Conservation (phyloP, 2,797 vertebrate species). For the Eurystomus glaucurus region DNA sequence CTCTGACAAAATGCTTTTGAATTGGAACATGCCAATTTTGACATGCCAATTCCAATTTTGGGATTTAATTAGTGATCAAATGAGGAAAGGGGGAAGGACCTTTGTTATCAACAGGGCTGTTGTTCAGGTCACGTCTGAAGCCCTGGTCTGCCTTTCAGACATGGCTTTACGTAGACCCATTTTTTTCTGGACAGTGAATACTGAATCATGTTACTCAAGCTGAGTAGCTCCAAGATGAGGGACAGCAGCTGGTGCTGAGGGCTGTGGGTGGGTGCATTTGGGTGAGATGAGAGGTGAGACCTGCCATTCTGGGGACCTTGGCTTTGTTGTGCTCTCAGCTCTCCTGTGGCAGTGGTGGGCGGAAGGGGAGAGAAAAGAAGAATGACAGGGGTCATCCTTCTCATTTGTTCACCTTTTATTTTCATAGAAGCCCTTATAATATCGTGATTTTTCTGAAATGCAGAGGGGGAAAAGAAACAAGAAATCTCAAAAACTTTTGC, state of each 20-base stretch:
- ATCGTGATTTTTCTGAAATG: neutral
- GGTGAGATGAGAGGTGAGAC: neutral
- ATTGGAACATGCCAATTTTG: neutral
- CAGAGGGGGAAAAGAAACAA: accelerated
- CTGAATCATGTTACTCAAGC: neutral
- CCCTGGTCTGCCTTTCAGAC: neutral
- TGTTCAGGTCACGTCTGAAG: neutral
- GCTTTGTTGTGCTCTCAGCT: accelerated
- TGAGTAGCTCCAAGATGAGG: neutral
- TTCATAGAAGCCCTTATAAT: neutral
- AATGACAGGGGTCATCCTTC: neutral
- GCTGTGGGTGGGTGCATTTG: accelerated
- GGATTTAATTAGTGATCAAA: neutral
- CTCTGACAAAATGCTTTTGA: neutral
- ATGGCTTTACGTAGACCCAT: neutral
- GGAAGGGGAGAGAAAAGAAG: neutral
- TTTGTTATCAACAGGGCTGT: accelerated
- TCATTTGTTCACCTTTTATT: neutral
- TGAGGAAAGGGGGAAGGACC: neutral
- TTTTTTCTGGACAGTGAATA: neutral
- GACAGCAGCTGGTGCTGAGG: accelerated
- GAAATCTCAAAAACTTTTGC: neutral
- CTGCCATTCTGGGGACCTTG: accelerated
- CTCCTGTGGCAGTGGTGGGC: accelerated
- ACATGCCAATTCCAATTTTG: neutral